Conservation (phyloP, 2,113 vertebrate species). For the Urocitellus parryii region DNA sequence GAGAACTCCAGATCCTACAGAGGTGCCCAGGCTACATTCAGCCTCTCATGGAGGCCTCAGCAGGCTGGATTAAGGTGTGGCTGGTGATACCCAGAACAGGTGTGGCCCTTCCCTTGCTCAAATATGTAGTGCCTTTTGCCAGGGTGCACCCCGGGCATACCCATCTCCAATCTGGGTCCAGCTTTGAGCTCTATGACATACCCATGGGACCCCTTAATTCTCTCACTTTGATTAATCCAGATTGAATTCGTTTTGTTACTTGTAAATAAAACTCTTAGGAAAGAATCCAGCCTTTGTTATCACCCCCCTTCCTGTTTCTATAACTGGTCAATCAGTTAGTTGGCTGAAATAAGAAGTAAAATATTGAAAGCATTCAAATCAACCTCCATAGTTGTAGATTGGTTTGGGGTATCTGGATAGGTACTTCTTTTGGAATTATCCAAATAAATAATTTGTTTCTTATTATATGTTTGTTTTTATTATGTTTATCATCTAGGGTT, state of each 20-base stretch:
- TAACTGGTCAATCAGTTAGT: not conserved
- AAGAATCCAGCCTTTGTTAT: not conserved
- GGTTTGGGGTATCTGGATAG: not conserved
- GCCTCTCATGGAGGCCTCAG: too few species aligned
- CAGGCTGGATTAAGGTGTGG: too few species aligned
- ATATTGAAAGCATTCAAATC: not conserved
- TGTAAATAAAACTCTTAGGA: not conserved
- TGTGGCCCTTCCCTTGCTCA: not conserved
- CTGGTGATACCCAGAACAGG: accelerated
- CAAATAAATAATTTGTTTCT: not conserved
- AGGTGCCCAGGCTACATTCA: not conserved
- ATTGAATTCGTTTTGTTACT: constrained; percentile 13
- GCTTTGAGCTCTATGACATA: not conserved
- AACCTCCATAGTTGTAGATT: not conserved
- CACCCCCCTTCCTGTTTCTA: not conserved
- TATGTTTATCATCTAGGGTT: not conserved
- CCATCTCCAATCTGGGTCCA: not conserved
- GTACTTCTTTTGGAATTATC: not conserved
- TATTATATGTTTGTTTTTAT: not conserved
- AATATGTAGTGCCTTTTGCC: not conserved
- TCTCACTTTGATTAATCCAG: not conserved
- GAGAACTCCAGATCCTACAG: not conserved
- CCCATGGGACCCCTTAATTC: not conserved
- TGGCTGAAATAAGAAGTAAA: not conserved
- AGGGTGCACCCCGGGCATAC: too few species aligned